Conservation (phyloP, 2,888 invertebrate genomes). For the Ectemnius cavifrons region DNA sequence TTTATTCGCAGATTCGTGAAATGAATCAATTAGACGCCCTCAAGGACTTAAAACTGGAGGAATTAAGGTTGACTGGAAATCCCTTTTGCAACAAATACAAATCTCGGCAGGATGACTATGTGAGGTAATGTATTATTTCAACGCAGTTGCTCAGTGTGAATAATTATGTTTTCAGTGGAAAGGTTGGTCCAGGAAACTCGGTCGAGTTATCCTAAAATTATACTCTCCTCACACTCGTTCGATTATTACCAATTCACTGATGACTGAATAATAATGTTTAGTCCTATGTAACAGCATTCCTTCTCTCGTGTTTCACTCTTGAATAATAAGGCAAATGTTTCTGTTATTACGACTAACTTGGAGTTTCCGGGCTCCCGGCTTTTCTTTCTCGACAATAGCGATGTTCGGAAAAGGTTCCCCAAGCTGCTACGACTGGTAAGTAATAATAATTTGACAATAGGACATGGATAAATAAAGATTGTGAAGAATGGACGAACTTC, state of each 20-base stretch:
- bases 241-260: no score
- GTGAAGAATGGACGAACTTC: no score
- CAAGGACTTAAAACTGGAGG: constrained; percentile 85
- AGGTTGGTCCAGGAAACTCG: constrained; percentile 19
- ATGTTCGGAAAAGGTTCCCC: constrained; percentile 92
- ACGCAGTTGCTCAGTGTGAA: constrained; percentile 15
- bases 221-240: no score
- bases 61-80: constrained; percentile 89
- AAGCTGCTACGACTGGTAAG: constrained; percentile 93
- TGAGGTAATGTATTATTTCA: constrained; percentile 83
- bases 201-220: no score
- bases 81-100: constrained; percentile 88
- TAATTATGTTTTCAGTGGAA: constrained; percentile 14
- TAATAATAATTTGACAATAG: constrained; percentile 54
- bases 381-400: constrained; percentile 87
- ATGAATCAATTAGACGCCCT: constrained; percentile 83
- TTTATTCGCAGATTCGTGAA: constrained; percentile 81
- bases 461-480: background rate
- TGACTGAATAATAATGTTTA: no score
- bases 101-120: constrained; percentile 85
- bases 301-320: constrained; percentile 1
- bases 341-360: constrained; percentile 65
- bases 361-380: constrained; percentile 73
- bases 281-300: no score
- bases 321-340: constrained; percentile 52